Evolutionary conservation across 1,140 invertebrate genomes (phyloP), one percentile per base, ranked within the genome.

Genomic region (Sycobia sp.): DNA sequence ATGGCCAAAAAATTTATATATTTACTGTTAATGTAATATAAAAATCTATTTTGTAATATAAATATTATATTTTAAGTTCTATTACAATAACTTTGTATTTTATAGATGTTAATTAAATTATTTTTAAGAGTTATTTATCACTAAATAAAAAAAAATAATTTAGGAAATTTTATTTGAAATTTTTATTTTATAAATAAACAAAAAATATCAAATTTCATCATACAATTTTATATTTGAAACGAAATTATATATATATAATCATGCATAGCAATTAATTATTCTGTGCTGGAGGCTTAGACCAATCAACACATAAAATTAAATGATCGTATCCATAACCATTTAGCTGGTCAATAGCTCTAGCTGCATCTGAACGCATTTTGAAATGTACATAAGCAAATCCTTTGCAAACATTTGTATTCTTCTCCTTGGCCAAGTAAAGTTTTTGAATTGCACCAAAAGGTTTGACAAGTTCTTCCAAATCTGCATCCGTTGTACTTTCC

Each of bases 271-370:
- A 60, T 78, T 73, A 76, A 68, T 79, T 82, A 65, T 69, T 82
- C 61, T 78, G 75, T 1, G 67, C 68, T 29, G 85, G 89, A 25
- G 91, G 91, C 82, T 98, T 99, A 3, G 98, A 98, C 97, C 97
- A 99, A 84, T 99, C 97, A 18, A 98, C 98, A 81, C 90, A 96
- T 11, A 99, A 83, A 77, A 99, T 99, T 55, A 99, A 86, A 86
- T 99, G 96, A 84, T 99, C 96, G 80, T 99, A 99, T 63, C 97
- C 96, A 82, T 94, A 92, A 3, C 96, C 97, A 79, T 98, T 93
- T 5, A 99, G 87, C 43, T 86, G 86, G 61, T 88, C 81, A 70
- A 99, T 98, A 62, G 97, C 97, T 72, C 90, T 88, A 16, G 93
- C 91, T 36, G 97, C 97, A 83, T 97, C 94, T 71, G 89, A 87